Percentiles rank a stretch among this genome's conserved stretches.
Conservation (phyloP, 1,140 invertebrate species). For the Homalodisca vitripennis region DNA sequence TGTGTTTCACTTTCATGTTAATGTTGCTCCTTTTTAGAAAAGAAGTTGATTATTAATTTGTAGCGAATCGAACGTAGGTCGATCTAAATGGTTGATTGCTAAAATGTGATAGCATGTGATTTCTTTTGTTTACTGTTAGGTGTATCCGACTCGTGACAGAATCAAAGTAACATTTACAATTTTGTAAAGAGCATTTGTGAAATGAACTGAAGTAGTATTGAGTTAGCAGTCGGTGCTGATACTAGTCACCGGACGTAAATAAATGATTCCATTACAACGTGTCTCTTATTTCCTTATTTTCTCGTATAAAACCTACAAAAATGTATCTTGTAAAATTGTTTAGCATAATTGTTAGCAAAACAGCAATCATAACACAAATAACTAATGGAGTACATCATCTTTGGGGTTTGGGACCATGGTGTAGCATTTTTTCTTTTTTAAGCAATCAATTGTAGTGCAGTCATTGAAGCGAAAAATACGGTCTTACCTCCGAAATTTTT, state of each 20-base stretch:
- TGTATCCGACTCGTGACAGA: not conserved
- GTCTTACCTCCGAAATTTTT: too few relatives aligned
- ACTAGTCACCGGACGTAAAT: conserved; percentile 13
- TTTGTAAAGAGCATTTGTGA: not conserved
- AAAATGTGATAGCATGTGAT: conserved; percentile 20
- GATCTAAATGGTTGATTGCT: too few relatives aligned
- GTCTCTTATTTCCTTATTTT: too few relatives aligned
- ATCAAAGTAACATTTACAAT: not conserved
- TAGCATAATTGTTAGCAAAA: too few relatives aligned
- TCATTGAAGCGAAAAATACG: too few relatives aligned
- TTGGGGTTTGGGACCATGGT: too few relatives aligned
- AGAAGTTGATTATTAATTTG: not conserved
- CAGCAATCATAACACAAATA: too few relatives aligned
- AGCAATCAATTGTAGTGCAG: too few relatives aligned
- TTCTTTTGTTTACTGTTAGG: conserved; percentile 4
- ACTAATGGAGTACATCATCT: too few relatives aligned
- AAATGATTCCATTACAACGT: conserved; percentile 11
- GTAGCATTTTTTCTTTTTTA: too few relatives aligned
- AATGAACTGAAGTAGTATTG: conserved; percentile 7
- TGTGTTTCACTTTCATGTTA: not conserved
- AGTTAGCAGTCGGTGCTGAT: conserved; percentile 8
- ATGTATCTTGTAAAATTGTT: too few relatives aligned
- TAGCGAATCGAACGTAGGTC: not conserved
- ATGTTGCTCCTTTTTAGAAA: not conserved
- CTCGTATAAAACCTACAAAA: too few relatives aligned